phyloP scores from a whole-genome alignment of 2,113 vertebrate genomes.

The Callaeas wilsoni region DNA sequence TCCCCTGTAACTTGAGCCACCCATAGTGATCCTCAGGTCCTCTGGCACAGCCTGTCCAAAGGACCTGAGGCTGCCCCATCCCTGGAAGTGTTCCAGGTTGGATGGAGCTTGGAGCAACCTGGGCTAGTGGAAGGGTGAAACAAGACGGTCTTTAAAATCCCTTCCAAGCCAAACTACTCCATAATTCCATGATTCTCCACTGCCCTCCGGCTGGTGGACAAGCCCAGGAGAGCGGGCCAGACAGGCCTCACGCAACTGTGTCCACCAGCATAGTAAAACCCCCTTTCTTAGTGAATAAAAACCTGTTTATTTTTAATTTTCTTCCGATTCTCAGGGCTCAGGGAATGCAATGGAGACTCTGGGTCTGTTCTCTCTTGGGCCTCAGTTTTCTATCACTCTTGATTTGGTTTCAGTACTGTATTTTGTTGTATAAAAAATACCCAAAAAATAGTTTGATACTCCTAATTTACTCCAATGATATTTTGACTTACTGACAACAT shows the following conservation, averaged over 20 bases:
- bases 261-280: background rate
- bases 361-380: no score
- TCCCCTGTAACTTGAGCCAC: background rate
- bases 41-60: background rate
- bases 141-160: background rate
- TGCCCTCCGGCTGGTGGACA: background rate
- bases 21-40: background rate
- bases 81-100: background rate
- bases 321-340: background rate
- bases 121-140: background rate
- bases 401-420: background rate
- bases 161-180: background rate
- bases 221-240: background rate
- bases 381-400: background rate
- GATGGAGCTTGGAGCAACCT: background rate
- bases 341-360: accelerated
- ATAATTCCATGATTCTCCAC: background rate
- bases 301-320: background rate
- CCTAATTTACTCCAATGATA: background rate
- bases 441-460: background rate
- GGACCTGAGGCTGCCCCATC: background rate
- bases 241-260: accelerated
- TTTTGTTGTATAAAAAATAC: background rate
- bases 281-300: background rate
- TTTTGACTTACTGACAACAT: background rate